Base-by-base conservation (phyloP, 1,140 invertebrate species). In the Drosophila nasuta region DNA sequence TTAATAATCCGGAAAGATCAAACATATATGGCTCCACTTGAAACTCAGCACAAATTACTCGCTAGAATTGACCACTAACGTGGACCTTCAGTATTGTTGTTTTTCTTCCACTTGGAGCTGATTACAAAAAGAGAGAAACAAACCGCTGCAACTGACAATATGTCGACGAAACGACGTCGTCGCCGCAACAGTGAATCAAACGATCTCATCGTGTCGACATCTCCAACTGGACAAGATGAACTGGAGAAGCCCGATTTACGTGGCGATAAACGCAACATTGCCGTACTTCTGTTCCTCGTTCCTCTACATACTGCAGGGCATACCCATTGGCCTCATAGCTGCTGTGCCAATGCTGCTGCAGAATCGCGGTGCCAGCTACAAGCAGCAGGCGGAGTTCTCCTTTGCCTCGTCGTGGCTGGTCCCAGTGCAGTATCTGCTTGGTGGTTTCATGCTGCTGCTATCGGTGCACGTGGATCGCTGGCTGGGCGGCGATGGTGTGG, bases 321-420 rank as follows among this genome's bases (percentile, higher is more conserved):
- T 99, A 92, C 99, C 99, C 1, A 93, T 99, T 3, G 99, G 99
- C 6, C 93, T 99, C n/a, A 97, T 96, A 46, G 96, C 96, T 11
- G 97, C 98, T 43, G 96, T 99, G 77, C 99, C 99, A 3, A 98
- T 99, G 96, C 82, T 99, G 48, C 93, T 99, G 51, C 97, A 98
- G 92, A 98, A 98, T 92, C 94, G 96, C 79, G 96, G 97, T 67
- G 96, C 98, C 56, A 97, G 96, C 49, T 99, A 99, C 91, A 96
- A 96, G 79, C 96, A 98, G 93, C 95, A 99, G 95, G 99, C 99
- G 11, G 95, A 98, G 91, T 99, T 99, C 92, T 99, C 98, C 93
- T 98, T 99, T 91, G 98, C 98, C 0, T 96, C 96, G 94, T 97
- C 98, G 13, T 99, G 99, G 99, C 94, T 99, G 4, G 96, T 99